Percentiles rank a stretch among this genome's conserved stretches.
phyloP scores from a whole-genome alignment of 1,140 invertebrate genomes.

The Drosophila elegans region DNA sequence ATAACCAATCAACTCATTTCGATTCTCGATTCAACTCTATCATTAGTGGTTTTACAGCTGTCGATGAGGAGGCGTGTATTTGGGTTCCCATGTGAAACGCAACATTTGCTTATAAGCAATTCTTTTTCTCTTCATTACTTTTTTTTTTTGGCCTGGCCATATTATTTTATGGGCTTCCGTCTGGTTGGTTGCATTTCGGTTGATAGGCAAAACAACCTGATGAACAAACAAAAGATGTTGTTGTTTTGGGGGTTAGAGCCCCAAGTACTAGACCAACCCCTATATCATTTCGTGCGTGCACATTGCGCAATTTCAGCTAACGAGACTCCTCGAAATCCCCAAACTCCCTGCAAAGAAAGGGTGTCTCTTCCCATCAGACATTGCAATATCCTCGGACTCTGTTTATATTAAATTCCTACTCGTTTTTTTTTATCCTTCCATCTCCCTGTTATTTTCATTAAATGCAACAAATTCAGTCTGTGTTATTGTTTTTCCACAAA shows the following conservation, averaged over 20 bases:
- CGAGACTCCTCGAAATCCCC: constrained; percentile 56
- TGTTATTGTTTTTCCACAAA: constrained; percentile 48
- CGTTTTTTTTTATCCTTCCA: constrained; percentile 15
- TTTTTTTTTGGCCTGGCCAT: constrained; percentile 39
- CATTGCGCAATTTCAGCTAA: constrained; percentile 78
- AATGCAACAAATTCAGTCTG: constrained; percentile 67
- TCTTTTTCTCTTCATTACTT: no score
- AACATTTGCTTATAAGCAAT: constrained; percentile 74
- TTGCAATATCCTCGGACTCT: constrained; percentile 61
- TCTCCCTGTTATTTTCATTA: constrained; percentile 66
- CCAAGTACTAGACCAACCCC: constrained; percentile 17
- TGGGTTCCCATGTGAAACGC: constrained; percentile 63
- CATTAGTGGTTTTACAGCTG: constrained; percentile 64
- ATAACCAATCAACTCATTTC: constrained; percentile 36
- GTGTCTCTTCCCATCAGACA: constrained; percentile 25
- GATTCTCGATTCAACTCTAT: constrained; percentile 43
- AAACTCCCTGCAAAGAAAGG: constrained; percentile 31
- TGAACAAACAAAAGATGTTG: constrained; percentile 46
- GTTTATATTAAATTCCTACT: constrained; percentile 72
- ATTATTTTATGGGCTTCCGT: constrained; percentile 80
- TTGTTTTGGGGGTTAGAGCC: constrained; percentile 15
- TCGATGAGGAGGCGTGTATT: constrained; percentile 31
- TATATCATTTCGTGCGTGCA: constrained; percentile 65
- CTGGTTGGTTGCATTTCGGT: constrained; percentile 74
- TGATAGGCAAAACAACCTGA: constrained; percentile 70